Conservation (phyloP, 2,797 vertebrate species). For the Pipistrellus kuhlii region DNA sequence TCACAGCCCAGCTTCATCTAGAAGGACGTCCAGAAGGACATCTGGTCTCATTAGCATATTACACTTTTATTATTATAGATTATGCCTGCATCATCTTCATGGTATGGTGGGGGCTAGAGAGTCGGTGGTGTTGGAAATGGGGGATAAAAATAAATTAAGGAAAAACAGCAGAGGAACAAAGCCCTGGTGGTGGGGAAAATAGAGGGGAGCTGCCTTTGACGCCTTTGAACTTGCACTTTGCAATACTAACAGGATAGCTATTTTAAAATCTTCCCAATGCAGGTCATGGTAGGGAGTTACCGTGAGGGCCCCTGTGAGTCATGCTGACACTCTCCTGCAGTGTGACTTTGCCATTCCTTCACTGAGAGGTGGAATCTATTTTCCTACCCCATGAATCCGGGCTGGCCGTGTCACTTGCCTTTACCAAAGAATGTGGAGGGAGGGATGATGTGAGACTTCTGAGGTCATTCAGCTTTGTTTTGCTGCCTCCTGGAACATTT, state of each 20-base stretch:
- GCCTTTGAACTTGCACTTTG: neutral
- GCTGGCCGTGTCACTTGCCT: neutral
- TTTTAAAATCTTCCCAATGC: neutral
- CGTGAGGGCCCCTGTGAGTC: neutral
- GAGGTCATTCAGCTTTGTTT: neutral
- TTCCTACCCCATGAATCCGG: neutral
- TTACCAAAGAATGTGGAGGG: neutral
- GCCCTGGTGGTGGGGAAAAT: neutral
- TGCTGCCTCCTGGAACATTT: neutral
- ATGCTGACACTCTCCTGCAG: neutral
- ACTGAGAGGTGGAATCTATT: neutral
- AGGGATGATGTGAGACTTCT: neutral
- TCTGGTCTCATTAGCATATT: too few species aligned
- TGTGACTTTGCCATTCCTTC: neutral
- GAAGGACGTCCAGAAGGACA: too few species aligned
- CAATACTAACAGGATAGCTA: neutral
- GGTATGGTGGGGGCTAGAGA: neutral
- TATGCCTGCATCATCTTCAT: neutral
- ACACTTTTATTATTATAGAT: neutral
- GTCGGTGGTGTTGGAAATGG: neutral
- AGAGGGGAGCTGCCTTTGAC: neutral
- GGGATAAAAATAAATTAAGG: neutral
- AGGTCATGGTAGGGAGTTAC: neutral
- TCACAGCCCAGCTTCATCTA: too few species aligned
- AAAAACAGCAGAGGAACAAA: neutral